A percentile compares a stretch with the other conserved stretches of the same genome.
These are phyloP conservation scores for Morelia viridis DNA, from an alignment of 2,797 vertebrate species.

Conservation along the genomic window DNA sequence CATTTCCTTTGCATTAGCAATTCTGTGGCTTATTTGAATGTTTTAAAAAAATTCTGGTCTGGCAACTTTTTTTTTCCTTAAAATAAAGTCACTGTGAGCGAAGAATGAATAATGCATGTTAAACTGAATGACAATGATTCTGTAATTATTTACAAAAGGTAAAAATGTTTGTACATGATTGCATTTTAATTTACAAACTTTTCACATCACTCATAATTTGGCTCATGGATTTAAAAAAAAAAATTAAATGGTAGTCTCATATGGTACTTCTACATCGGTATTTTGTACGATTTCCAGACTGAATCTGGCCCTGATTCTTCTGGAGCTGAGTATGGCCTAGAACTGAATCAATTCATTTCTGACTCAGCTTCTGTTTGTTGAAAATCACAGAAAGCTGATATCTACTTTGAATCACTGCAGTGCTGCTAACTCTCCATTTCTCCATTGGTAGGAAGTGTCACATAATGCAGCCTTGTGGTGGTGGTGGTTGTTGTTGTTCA, in stretches of 20 bases:
- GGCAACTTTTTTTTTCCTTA: constrained; percentile 39
- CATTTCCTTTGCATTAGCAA: constrained; percentile 20
- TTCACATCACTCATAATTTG: constrained; percentile 51
- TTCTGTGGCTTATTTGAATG: constrained; percentile 29
- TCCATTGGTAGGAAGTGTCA: too few relatives aligned
- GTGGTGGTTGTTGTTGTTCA: too few relatives aligned
- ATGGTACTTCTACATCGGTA: too few relatives aligned
- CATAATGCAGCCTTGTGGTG: too few relatives aligned
- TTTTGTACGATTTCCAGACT: too few relatives aligned
- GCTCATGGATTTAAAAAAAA: constrained; percentile 25
- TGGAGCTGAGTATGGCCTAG: too few relatives aligned
- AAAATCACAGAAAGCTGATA: too few relatives aligned
- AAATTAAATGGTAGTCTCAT: background rate
- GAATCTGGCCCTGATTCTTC: too few relatives aligned
- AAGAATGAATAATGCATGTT: constrained; percentile 43
- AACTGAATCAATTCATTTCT: too few relatives aligned
- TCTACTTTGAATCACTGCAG: too few relatives aligned
- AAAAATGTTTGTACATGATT: constrained; percentile 44
- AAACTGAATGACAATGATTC: constrained; percentile 41
- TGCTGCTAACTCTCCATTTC: too few relatives aligned
- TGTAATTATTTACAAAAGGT: constrained; percentile 38
- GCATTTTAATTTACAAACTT: constrained; percentile 50
- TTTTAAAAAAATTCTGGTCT: background rate
- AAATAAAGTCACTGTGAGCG: constrained; percentile 37
- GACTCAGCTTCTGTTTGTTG: too few relatives aligned